Percentiles rank a stretch among this genome's conserved stretches.
These are phyloP conservation scores for Talpa occidentalis DNA, from an alignment of 2,113 vertebrate species.

Conservation along the genomic window DNA sequence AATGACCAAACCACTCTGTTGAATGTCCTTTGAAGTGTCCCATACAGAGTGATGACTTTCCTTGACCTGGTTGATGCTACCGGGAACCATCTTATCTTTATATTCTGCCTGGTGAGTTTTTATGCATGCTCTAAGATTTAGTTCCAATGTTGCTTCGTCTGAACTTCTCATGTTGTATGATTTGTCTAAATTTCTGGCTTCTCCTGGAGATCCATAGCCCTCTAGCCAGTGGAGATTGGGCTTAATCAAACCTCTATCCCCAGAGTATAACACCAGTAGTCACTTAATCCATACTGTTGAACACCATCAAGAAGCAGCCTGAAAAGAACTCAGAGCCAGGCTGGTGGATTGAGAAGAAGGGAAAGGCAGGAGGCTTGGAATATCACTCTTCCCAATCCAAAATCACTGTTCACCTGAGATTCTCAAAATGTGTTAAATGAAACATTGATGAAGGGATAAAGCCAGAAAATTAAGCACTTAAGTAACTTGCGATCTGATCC, in stretches of 20 bases:
- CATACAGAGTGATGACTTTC: not conserved
- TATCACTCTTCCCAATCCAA: not conserved
- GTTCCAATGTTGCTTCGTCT: not conserved
- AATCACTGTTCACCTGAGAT: not conserved
- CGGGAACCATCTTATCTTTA: not conserved
- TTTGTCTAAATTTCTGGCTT: slow-evolving; percentile 28
- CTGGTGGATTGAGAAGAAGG: not conserved
- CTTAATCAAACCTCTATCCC: not conserved
- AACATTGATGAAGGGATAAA: slow-evolving; percentile 54
- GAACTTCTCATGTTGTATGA: not conserved
- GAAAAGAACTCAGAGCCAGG: not conserved
- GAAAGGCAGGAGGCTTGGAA: not conserved
- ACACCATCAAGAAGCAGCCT: not conserved
- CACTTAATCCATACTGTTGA: not conserved
- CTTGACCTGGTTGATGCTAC: not conserved
- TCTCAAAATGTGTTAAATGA: slow-evolving; percentile 48
- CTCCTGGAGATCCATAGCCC: not conserved
- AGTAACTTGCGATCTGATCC: slow-evolving; percentile 52
- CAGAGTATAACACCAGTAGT: not conserved
- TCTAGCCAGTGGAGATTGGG: not conserved
- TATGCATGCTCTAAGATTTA: not conserved
- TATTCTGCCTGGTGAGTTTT: not conserved
- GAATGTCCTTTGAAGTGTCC: not conserved
- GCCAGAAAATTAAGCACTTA: slow-evolving; percentile 63
- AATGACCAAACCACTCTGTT: too few species aligned